Evolutionary conservation across 2,113 vertebrate genomes (phyloP).

Genomic region (Eudyptes chrysolophus): DNA sequence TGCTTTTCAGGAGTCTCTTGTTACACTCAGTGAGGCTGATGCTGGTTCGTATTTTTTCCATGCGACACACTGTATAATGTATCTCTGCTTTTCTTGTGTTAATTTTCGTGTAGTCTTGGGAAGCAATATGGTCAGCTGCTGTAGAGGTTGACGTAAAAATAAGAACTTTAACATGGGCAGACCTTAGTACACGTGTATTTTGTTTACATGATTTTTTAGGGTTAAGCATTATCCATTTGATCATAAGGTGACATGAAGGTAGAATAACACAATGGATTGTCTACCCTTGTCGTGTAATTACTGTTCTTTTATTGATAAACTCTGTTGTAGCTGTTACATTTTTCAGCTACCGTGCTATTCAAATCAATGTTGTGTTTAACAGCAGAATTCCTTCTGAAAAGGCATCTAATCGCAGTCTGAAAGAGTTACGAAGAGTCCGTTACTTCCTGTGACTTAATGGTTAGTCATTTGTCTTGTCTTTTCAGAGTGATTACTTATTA

Average conservation of each 20-base stretch:
- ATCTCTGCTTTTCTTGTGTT: background rate
- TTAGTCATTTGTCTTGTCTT: background rate
- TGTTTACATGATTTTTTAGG: background rate
- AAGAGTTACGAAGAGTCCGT: background rate
- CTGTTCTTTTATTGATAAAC: background rate
- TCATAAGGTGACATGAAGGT: background rate
- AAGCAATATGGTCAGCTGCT: background rate
- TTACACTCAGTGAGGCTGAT: background rate
- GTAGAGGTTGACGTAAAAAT: background rate
- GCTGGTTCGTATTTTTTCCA: background rate
- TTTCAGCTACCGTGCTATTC: background rate
- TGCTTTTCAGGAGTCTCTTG: background rate
- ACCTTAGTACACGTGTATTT: background rate
- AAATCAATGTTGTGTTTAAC: background rate
- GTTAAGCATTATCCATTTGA: background rate
- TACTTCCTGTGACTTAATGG: background rate
- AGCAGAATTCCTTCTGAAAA: background rate
- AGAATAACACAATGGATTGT: background rate
- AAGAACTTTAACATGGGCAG: background rate
- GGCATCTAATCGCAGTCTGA: background rate
- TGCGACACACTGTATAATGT: rapidly evolving
- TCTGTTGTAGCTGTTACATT: background rate
- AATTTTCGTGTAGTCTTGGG: background rate
- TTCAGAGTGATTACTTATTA: background rate
- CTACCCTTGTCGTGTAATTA: background rate